Percentiles rank a stretch among this genome's conserved stretches.
Conservation (phyloP, 2,888 invertebrate species). For the Xestia rhomboidea region DNA sequence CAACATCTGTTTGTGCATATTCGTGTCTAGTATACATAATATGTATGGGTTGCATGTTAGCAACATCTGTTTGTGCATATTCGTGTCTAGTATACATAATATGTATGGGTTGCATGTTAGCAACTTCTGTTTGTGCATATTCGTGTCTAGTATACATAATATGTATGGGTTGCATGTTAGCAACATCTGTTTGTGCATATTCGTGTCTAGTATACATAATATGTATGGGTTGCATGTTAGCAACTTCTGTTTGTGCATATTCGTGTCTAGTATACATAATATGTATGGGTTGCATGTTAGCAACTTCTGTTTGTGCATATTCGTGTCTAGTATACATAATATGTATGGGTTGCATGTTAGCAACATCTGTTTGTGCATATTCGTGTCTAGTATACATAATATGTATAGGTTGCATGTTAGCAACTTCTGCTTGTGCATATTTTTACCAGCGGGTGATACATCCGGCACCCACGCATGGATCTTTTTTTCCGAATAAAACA, state of each 20-base stretch:
- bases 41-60: background rate
- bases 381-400: background rate
- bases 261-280: background rate
- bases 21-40: background rate
- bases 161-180: background rate
- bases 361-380: background rate
- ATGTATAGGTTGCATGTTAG: background rate
- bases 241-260: background rate
- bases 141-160: background rate
- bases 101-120: background rate
- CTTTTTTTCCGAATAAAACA: background rate
- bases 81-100: background rate
- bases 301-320: background rate
- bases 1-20: background rate
- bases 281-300: background rate
- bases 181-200: background rate
- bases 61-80: background rate
- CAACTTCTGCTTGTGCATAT: background rate
- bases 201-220: background rate
- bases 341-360: background rate
- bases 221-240: background rate
- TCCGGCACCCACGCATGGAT: background rate
- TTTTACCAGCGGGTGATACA: background rate
- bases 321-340: background rate
- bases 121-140: background rate